A percentile compares a stretch with the other conserved stretches of the same genome.
Evolutionary conservation across 30 jellyfish, hydroid and myxozoan species (phyloP).

Genomic region (Phacellophora camtschatica): DNA sequence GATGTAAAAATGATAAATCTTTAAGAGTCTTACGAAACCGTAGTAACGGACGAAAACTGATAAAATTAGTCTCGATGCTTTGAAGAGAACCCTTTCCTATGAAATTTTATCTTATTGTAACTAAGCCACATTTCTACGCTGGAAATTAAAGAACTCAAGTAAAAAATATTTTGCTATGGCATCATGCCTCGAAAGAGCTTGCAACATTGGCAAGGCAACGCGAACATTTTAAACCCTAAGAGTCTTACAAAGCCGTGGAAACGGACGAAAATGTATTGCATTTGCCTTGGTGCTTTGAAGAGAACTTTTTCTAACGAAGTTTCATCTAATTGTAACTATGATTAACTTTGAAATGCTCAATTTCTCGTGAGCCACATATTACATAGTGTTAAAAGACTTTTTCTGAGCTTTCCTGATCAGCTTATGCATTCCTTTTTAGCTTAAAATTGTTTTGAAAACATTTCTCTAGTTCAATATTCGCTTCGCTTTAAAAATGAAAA

Average conservation of each 20-base stretch:
- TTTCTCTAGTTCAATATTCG: neutral
- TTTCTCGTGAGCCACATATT: constrained; percentile 64
- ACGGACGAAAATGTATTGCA: neutral
- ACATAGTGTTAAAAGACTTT: constrained; percentile 58
- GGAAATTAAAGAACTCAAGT: too few species aligned
- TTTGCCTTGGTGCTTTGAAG: constrained; percentile 36
- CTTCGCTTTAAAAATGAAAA: neutral
- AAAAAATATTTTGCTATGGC: too few species aligned
- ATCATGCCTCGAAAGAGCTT: neutral
- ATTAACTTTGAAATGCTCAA: constrained; percentile 12
- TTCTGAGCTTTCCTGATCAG: constrained; percentile 74
- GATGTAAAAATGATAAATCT: too few species aligned
- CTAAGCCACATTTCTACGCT: too few species aligned
- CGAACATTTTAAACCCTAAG: neutral
- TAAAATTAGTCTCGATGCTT: too few species aligned
- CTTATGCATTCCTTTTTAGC: constrained; percentile 34
- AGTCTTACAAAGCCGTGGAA: constrained; percentile 18
- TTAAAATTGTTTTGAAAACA: constrained; percentile 31
- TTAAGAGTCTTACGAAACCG: too few species aligned
- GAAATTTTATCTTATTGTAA: too few species aligned
- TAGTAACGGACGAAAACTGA: too few species aligned
- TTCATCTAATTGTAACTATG: constrained; percentile 9
- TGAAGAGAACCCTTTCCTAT: too few species aligned
- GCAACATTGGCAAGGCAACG: neutral
- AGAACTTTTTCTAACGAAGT: neutral